Conservation (phyloP, 2,113 vertebrate species). For the Salminus brasiliensis region DNA sequence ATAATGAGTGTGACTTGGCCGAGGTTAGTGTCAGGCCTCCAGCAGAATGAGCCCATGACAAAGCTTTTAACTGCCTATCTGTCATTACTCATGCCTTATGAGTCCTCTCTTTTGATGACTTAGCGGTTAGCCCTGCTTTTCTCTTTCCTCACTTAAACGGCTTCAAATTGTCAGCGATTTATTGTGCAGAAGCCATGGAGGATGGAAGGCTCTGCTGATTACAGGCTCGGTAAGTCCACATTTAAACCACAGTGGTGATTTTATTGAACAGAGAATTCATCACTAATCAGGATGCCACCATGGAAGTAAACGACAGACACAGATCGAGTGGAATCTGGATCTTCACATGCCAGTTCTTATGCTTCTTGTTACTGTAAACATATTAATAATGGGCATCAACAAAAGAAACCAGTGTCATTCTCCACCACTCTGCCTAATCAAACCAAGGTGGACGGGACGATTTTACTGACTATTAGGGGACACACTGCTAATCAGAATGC, state of each 20-base stretch:
- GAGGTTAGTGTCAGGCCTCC: constrained; percentile 8
- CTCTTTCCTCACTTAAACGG: neutral
- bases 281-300: neutral
- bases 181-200: neutral
- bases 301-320: neutral
- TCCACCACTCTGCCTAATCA: too few species aligned
- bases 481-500: too few species aligned
- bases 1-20: constrained; percentile 19
- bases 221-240: neutral
- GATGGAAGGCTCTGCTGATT: neutral
- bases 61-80: constrained; percentile 25
- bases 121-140: neutral
- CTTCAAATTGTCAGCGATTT: constrained; percentile 14
- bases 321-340: neutral
- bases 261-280: neutral
- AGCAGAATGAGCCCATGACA: constrained; percentile 22
- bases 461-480: neutral
- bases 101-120: constrained; percentile 2
- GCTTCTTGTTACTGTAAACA: neutral
- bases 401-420: neutral
- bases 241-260: neutral
- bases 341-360: neutral
- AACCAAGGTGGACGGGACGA: neutral
- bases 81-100: constrained; percentile 33
- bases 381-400: neutral